Base-by-base conservation (phyloP, 2,113 vertebrate genomes). In the Mirounga angustirostris region DNA sequence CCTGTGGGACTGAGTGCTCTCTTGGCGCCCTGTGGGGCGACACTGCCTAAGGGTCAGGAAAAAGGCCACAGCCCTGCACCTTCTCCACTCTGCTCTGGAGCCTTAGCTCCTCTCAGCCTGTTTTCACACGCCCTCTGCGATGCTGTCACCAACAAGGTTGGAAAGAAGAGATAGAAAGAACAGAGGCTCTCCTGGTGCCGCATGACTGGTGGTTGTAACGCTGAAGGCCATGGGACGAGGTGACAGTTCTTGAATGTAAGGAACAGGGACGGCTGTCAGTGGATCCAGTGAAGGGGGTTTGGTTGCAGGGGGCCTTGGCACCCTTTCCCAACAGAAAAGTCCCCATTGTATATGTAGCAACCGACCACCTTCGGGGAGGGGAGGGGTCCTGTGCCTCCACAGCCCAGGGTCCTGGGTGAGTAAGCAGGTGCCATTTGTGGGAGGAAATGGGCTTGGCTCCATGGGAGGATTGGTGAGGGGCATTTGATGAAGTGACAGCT, bases 271-370 rank as follows among this genome's bases (percentile, higher is more conserved):
- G 28, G 21, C n/a, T 65, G 46, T 83, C 21, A 14, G 58, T 6
- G 0, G n/a, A 40, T 30, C 28, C 33, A 7, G 16, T 2, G 19
- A 15, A 18, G 81, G n/a, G 4, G 1, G 5, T 2, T 43, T 52
- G 7, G 46, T 26, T 22, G 2, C 19, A 0, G 28, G n/a, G 26
- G 30, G 12, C 59, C 88, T 46, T 14, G 13, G 63, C n/a, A 12
- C 16, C 3, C 10, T n/a, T 52, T 61, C 36, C 56, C 4, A 16
- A 5, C 46, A 26, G 40, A 13, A 8, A 59, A 46, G 40, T 59
- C 52, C 24, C 15, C 5, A 16, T 1, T 1, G 0, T 4, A 6
- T 22, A 50, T 16, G 28, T 11, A 7, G 18, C 11, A 15, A 0
- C n/a, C 1, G 4, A 18, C 52, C 28, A 22, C 8, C 2, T 0